A percentile compares a stretch with the other conserved stretches of the same genome.
Evolutionary conservation across 2,113 vertebrate genomes (phyloP).

Genomic region (Ornithorhynchus anatinus): DNA sequence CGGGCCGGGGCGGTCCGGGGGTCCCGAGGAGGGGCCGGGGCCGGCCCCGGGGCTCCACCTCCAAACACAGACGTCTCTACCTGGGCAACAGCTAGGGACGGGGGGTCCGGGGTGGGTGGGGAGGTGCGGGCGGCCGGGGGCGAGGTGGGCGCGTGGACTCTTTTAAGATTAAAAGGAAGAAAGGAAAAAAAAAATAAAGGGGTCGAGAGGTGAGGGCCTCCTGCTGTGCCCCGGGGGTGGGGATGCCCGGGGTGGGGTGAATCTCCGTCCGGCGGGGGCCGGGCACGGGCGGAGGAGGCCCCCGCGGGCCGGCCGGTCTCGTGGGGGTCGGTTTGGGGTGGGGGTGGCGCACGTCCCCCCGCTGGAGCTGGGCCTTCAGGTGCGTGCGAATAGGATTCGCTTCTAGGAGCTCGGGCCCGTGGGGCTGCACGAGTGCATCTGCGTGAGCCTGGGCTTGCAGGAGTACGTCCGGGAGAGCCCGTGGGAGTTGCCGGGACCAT

Average conservation of each 20-base stretch:
- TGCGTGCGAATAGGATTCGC: not conserved
- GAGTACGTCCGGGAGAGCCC: not conserved
- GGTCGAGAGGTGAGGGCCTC: no score
- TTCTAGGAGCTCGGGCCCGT: not conserved
- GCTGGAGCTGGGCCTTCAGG: accelerated
- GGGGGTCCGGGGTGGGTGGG: not conserved
- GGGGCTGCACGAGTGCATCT: accelerated
- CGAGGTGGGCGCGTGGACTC: not conserved
- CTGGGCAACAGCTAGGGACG: conserved; percentile 32
- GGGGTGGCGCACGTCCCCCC: no score
- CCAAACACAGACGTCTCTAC: conserved; percentile 44
- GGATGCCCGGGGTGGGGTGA: no score
- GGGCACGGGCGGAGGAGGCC: not conserved
- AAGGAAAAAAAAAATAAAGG: no score
- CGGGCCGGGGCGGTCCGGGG: not conserved
- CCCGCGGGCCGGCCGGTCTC: not conserved
- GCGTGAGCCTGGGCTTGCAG: not conserved
- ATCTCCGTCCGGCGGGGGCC: no score
- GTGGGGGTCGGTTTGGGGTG: no score
- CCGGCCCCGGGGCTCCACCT: conserved; percentile 9
- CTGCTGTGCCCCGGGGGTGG: no score
- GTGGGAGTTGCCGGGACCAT: not conserved
- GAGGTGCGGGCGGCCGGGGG: not conserved
- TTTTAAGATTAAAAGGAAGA: no score
- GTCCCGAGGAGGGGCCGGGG: conserved; percentile 26